Evolutionary conservation across 1,140 invertebrate genomes (phyloP).

Genomic region (Atta cephalotes): DNA sequence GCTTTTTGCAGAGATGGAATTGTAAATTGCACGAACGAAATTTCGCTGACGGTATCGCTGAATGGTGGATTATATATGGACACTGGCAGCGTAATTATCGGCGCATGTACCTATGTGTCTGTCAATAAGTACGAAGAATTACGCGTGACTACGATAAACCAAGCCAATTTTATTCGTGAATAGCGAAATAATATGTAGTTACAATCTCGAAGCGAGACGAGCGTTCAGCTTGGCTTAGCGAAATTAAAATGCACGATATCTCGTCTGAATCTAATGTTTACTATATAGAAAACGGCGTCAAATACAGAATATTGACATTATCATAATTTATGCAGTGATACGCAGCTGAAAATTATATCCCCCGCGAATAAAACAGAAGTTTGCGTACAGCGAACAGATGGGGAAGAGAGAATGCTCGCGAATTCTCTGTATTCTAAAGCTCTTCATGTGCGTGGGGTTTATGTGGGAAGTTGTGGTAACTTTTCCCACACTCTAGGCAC

Average conservation of each 20-base stretch:
- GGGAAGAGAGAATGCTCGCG: background rate
- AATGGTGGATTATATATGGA: slow-evolving; percentile 15
- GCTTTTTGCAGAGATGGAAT: background rate
- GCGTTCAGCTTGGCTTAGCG: background rate
- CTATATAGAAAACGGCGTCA: background rate
- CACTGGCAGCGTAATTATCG: slow-evolving; percentile 14
- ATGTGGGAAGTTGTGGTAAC: slow-evolving; percentile 34
- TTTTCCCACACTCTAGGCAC: background rate
- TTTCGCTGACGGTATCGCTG: background rate
- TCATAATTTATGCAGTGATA: background rate
- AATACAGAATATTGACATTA: background rate
- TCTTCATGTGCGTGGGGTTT: slow-evolving; percentile 6
- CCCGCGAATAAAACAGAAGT: background rate
- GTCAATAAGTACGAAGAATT: slow-evolving; percentile 13
- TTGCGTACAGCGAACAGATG: background rate
- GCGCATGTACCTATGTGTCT: background rate
- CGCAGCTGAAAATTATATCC: background rate
- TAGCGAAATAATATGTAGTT: slow-evolving; percentile 10
- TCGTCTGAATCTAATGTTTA: background rate
- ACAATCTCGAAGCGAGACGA: background rate
- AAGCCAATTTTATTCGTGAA: slow-evolving; percentile 27
- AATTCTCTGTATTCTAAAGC: slow-evolving; percentile 19
- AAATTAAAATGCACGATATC: slow-evolving; percentile 32
- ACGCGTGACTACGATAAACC: slow-evolving; percentile 12
- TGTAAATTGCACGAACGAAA: slow-evolving; percentile 3